A percentile compares a stretch with the other conserved stretches of the same genome.
phyloP scores from a whole-genome alignment of 2,797 vertebrate genomes.

The Propithecus deckenii region DNA sequence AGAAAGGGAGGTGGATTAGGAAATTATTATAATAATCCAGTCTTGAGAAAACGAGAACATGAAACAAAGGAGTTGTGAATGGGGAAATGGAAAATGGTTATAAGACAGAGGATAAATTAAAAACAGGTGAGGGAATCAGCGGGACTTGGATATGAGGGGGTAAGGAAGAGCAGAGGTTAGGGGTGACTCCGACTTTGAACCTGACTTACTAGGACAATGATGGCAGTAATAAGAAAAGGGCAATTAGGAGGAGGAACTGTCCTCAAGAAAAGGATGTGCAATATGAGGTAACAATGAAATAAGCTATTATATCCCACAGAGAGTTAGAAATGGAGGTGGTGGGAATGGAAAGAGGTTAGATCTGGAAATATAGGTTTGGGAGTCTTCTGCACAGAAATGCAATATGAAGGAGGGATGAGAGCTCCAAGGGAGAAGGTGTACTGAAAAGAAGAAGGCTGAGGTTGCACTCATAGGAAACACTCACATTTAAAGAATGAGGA shows the following conservation, averaged over 20 bases:
- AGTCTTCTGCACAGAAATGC: neutral
- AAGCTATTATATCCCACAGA: neutral
- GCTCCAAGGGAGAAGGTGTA: neutral
- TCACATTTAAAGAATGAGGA: neutral
- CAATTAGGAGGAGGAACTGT: neutral
- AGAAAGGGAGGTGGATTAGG: neutral
- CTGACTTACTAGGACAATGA: neutral
- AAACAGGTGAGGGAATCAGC: neutral
- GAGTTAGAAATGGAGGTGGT: neutral
- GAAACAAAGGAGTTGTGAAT: neutral
- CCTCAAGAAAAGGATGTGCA: neutral
- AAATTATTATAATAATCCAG: neutral
- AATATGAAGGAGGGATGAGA: neutral
- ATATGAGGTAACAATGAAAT: neutral
- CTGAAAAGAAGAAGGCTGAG: neutral
- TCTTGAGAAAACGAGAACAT: slow-evolving; percentile 33
- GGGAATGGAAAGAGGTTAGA: neutral
- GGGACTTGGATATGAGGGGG: neutral
- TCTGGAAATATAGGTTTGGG: neutral
- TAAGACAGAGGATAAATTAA: neutral
- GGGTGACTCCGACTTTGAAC: neutral
- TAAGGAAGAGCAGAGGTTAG: neutral
- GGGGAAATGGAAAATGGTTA: neutral
- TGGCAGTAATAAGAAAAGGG: neutral
- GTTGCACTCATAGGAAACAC: neutral